A percentile compares a stretch with the other conserved stretches of the same genome.
Evolutionary conservation across 2,113 vertebrate genomes (phyloP).

Genomic region (Choloepus hoffmanni): DNA sequence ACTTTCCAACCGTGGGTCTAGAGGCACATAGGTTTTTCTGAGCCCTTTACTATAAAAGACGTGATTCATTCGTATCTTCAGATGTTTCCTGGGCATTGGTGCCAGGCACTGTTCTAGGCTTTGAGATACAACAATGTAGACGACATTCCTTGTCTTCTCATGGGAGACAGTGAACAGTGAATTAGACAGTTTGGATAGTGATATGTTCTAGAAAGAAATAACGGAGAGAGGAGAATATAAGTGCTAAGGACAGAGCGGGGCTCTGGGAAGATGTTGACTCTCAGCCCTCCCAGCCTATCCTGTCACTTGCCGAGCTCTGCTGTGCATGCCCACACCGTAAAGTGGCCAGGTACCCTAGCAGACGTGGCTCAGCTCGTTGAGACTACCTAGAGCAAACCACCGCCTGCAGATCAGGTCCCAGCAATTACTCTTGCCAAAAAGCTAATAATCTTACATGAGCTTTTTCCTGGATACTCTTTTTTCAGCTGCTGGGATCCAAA

Average conservation of each 20-base stretch:
- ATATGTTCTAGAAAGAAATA: slow-evolving; percentile 29
- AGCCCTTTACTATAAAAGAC: not conserved
- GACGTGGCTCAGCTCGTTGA: not conserved
- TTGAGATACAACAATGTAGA: not conserved
- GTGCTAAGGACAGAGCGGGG: not conserved
- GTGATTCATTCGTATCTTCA: not conserved
- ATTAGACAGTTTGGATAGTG: not conserved
- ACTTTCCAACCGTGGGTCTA: not conserved
- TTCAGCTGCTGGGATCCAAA: slow-evolving; percentile 26
- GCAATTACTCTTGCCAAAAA: not conserved
- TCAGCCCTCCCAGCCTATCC: not conserved
- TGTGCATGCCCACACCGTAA: not conserved
- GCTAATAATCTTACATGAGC: slow-evolving; percentile 50
- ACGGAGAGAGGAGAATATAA: not conserved
- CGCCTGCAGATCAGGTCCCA: not conserved
- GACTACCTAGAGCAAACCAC: not conserved
- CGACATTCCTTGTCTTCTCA: not conserved
- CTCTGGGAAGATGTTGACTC: not conserved
- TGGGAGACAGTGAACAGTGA: not conserved
- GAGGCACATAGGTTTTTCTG: not conserved
- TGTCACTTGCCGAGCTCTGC: not conserved
- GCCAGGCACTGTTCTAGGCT: not conserved
- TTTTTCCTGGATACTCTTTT: slow-evolving; percentile 49
- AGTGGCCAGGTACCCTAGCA: not conserved
- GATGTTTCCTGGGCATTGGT: not conserved